Conservation (phyloP, 2,888 invertebrate species). For the Dasysyrphus tricinctus region DNA sequence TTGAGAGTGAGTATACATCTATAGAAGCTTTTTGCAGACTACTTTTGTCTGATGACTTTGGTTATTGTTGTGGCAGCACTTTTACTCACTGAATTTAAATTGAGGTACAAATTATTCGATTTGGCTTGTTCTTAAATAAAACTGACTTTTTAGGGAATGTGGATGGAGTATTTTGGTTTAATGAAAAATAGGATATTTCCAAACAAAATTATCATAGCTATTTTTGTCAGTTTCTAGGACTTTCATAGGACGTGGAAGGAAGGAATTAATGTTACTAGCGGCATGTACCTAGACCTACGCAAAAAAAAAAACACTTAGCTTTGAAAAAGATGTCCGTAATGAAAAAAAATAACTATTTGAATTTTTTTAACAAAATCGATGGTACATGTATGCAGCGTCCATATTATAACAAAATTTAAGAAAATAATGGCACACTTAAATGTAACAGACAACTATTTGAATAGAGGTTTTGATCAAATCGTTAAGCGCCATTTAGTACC, state of each 20-base stretch:
- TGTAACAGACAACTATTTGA: too few species aligned
- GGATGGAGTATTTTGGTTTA: neutral
- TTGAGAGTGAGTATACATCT: neutral
- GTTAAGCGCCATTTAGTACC: too few species aligned
- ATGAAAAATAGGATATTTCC: neutral
- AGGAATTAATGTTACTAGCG: neutral
- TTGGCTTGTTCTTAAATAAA: constrained; percentile 29
- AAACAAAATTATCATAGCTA: neutral
- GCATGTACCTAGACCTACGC: neutral
- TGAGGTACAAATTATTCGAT: constrained; percentile 34
- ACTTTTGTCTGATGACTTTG: constrained; percentile 30
- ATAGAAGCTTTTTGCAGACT: neutral
- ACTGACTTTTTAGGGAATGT: neutral
- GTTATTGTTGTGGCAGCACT: constrained; percentile 21
- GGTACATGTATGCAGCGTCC: too few species aligned
- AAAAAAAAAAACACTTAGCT: too few species aligned
- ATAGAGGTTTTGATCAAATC: too few species aligned
- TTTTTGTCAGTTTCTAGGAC: neutral
- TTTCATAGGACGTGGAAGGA: neutral
- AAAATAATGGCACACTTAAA: too few species aligned
- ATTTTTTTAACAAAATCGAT: too few species aligned
- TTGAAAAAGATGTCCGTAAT: too few species aligned
- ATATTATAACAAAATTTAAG: too few species aligned
- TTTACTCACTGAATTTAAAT: constrained; percentile 53
- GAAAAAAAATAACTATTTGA: too few species aligned